phyloP scores from a whole-genome alignment of 2,888 invertebrate genomes.

The Melanostoma mellinum region DNA sequence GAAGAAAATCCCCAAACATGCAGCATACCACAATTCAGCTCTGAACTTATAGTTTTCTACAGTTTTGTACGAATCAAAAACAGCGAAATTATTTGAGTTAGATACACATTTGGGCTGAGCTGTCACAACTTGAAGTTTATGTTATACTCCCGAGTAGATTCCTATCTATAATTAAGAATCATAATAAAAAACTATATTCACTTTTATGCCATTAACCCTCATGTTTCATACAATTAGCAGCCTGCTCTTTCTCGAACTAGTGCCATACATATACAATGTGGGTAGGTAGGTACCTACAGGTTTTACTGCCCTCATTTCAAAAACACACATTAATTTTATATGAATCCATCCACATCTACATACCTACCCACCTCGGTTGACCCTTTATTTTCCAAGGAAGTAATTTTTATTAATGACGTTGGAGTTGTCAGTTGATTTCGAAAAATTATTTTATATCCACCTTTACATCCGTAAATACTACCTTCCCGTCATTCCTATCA shows the following conservation, averaged over 20 bases:
- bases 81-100: too few relatives aligned
- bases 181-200: too few relatives aligned
- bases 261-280: background rate
- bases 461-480: slow-evolving; percentile 20
- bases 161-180: too few relatives aligned
- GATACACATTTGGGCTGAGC: too few relatives aligned
- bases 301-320: slow-evolving; percentile 33
- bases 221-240: background rate
- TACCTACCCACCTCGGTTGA: background rate
- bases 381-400: slow-evolving; percentile 17
- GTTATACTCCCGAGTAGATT: too few relatives aligned
- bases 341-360: background rate
- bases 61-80: too few relatives aligned
- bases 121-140: too few relatives aligned
- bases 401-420: slow-evolving; percentile 25
- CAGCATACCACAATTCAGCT: background rate
- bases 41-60: too few relatives aligned
- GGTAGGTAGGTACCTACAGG: slow-evolving; percentile 3
- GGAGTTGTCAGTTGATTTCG: background rate
- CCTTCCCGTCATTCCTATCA: background rate
- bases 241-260: slow-evolving; percentile 6
- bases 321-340: slow-evolving; percentile 20
- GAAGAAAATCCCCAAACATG: background rate
- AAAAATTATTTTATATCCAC: slow-evolving; percentile 27
- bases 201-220: slow-evolving; percentile 1